phyloP scores from a whole-genome alignment of 2,888 invertebrate species.

The Cantharis nigra region DNA sequence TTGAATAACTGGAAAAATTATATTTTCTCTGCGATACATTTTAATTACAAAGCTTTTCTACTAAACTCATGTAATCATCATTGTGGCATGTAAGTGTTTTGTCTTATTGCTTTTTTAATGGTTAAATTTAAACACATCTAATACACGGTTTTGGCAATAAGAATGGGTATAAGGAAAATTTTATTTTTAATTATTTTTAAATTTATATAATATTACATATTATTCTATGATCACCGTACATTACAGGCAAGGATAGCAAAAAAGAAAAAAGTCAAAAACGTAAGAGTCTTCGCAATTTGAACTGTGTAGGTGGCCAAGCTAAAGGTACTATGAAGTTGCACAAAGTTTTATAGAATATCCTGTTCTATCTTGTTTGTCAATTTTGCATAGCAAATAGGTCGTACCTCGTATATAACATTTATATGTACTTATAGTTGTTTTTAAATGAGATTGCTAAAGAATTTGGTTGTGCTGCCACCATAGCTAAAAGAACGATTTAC shows the following conservation, averaged over 20 bases:
- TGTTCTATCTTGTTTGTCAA: conserved; percentile 35
- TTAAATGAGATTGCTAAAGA: too few species aligned
- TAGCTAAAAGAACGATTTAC: too few species aligned
- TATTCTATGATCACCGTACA: conserved; percentile 43
- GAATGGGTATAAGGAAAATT: background rate
- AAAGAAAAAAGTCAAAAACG: conserved; percentile 57
- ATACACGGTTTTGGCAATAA: background rate
- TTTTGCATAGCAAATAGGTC: background rate
- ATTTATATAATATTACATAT: conserved; percentile 2
- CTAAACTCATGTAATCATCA: background rate
- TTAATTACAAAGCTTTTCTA: background rate
- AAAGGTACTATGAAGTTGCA: conserved; percentile 55
- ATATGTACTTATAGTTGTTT: background rate
- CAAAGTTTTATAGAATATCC: conserved; percentile 28
- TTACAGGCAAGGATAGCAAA: conserved; percentile 55
- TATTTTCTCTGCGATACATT: background rate
- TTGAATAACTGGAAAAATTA: background rate
- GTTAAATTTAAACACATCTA: background rate
- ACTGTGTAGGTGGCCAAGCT: conserved; percentile 63
- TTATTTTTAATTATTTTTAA: background rate
- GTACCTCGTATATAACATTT: background rate
- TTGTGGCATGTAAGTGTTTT: background rate
- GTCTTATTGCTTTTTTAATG: background rate
- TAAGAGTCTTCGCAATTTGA: conserved; percentile 67
- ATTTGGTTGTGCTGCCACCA: too few species aligned